phyloP scores from a whole-genome alignment of 2,113 vertebrate genomes.

The Emberiza fucata region DNA sequence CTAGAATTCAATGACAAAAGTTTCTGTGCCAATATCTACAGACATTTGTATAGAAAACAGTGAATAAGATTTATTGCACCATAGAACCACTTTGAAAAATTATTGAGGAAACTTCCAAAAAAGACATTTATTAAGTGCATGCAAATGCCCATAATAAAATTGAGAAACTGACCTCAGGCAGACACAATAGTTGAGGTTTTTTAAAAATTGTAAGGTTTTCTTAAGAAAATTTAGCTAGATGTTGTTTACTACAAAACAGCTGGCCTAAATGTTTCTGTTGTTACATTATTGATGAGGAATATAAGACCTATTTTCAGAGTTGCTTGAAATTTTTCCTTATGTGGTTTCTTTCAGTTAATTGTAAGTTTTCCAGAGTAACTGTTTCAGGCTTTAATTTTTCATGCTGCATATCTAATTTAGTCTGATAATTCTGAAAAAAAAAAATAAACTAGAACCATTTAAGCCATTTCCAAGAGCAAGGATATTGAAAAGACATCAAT shows the following conservation, averaged over 20 bases:
- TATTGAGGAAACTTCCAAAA: background rate
- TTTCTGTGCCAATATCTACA: background rate
- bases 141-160: background rate
- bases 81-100: background rate
- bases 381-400: background rate
- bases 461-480: background rate
- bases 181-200: background rate
- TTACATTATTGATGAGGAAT: background rate
- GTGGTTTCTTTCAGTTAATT: background rate
- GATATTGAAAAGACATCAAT: background rate
- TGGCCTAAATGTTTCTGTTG: background rate
- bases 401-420: background rate
- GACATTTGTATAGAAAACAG: background rate
- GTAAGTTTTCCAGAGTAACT: background rate
- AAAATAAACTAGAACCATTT: background rate
- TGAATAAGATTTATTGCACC: background rate
- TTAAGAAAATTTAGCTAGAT: background rate
- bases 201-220: background rate
- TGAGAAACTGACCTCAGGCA: background rate
- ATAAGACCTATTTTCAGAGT: background rate
- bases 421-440: background rate
- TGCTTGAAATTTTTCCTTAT: background rate
- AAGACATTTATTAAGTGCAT: background rate
- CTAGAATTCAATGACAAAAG: background rate
- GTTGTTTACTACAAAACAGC: background rate